Evolutionary conservation across 2,113 vertebrate genomes (phyloP).

Genomic region (Perca fluviatilis): DNA sequence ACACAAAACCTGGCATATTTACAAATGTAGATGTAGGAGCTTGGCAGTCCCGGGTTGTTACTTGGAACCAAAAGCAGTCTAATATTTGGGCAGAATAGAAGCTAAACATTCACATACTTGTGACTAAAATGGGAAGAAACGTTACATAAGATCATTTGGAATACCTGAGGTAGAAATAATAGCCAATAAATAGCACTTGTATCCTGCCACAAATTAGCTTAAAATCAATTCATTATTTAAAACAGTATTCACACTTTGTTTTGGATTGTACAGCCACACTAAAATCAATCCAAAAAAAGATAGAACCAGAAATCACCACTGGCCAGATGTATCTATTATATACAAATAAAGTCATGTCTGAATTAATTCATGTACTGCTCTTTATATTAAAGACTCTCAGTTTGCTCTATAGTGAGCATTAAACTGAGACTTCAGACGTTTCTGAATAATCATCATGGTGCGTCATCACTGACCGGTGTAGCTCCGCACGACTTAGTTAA

Average conservation of each 20-base stretch:
- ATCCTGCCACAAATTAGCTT: neutral
- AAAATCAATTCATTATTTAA: neutral
- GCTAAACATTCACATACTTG: neutral
- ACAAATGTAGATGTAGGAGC: constrained; percentile 40
- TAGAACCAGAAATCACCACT: neutral
- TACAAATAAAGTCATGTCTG: neutral
- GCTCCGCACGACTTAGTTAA: neutral
- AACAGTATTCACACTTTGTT: neutral
- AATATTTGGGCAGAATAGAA: neutral
- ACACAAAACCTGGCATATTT: constrained; percentile 29
- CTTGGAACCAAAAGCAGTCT: constrained; percentile 4
- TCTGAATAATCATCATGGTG: neutral
- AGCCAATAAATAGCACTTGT: neutral
- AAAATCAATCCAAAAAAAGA: neutral
- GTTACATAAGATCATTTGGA: neutral
- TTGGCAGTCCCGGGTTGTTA: neutral
- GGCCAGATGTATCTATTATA: neutral
- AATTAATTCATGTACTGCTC: neutral
- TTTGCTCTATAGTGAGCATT: neutral
- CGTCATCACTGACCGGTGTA: neutral
- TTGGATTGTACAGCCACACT: neutral
- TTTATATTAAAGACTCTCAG: neutral
- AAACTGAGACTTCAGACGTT: neutral
- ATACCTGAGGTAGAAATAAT: neutral
- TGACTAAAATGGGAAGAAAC: neutral